Percentiles rank a stretch among this genome's conserved stretches.
These are phyloP conservation scores for Lepidostoma basale DNA, from an alignment of 1,140 invertebrate genomes.

Conservation along the genomic window DNA sequence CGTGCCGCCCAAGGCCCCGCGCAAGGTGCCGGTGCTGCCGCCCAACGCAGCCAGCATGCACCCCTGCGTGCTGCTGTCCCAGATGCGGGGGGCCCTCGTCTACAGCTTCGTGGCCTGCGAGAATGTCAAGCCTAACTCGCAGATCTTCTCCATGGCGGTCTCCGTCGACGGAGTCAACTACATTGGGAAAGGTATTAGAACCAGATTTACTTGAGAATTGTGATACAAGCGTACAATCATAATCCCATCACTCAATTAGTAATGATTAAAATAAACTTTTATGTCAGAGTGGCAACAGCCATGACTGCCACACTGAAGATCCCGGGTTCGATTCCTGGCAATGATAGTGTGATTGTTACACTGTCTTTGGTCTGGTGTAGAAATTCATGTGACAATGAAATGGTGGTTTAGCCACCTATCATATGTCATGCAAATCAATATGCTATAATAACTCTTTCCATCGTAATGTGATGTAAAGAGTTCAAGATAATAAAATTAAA, in stretches of 20 bases:
- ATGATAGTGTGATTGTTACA: background rate
- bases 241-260: no score
- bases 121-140: slow-evolving; percentile 67
- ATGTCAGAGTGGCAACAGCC: no score
- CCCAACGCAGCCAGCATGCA: slow-evolving; percentile 67
- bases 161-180: slow-evolving; percentile 61
- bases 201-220: no score
- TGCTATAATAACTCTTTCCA: no score
- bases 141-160: slow-evolving; percentile 59
- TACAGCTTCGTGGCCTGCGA: slow-evolving; percentile 66
- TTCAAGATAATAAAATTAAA: background rate
- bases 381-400: background rate
- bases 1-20: slow-evolving; percentile 50
- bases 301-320: no score
- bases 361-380: background rate
- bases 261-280: no score
- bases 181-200: slow-evolving; percentile 55
- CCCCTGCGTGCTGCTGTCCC: slow-evolving; percentile 73
- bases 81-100: slow-evolving; percentile 70
- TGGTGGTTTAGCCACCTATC: background rate
- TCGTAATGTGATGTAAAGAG: no score
- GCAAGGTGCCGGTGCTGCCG: slow-evolving; percentile 60
- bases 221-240: no score
- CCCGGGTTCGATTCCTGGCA: no score
- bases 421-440: no score